Base-by-base conservation (phyloP, 1,140 invertebrate species). In the Drosophila athabasca region DNA sequence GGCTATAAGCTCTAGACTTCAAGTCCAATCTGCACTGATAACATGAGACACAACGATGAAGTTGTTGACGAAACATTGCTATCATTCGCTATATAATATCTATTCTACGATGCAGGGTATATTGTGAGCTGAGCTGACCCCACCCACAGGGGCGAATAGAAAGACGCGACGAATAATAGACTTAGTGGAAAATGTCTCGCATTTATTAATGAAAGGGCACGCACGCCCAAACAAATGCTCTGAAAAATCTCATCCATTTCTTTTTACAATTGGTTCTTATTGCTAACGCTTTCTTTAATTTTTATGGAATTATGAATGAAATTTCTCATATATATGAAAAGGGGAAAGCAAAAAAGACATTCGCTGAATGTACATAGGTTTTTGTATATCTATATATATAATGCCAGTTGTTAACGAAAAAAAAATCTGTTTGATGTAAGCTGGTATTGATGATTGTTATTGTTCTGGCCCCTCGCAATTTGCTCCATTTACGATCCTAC, bases 401-500 rank as follows among this genome's bases (percentile, higher is more conserved):
- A 35, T 35, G 31, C 31, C 31, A 35, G 31, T 9, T 35, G 53
- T 54, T 73, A 70, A 84, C 64, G 78, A 87, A 75, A 76, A 85
- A 84, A 84, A 80, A 71, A 46, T 64, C 29, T 44, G 57, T 60
- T 52, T 45, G 41, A 68, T 45, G 45, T 78, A 78, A 46, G 46
- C 74, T 77, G 77, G 17, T 79, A 58, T 74, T 64, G 54, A 68
- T 54, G 64, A 77, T 55, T 61, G 61, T 69, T 76, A 54, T 78
- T 82, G 49, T 69, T 72, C 41, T 54, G 31, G 26, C 58, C 24
- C 48, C 46, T 2, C 41, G 39, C 7, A 17, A 15, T 1, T 53
- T 24, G 29, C 17, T 39, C 44, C 24, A 46, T 35, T 92, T 95
- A 95, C 90, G 94, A 95, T 65, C 94, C 94, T 43, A 99, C 98